These are phyloP conservation scores for Oophaga sylvatica DNA, from an alignment of 2,797 vertebrate species.

Conservation along the genomic window DNA sequence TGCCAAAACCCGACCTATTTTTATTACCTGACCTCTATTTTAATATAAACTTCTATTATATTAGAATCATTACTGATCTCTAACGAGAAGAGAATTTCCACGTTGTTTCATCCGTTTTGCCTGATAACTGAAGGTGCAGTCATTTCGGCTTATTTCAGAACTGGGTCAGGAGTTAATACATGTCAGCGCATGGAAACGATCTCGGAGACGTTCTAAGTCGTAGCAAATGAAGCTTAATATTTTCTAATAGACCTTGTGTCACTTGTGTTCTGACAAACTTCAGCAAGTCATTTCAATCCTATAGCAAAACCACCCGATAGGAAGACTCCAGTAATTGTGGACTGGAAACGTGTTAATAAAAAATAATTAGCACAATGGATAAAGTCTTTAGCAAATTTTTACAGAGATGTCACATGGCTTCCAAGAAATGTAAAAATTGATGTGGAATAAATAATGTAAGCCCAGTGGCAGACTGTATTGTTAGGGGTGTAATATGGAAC, in stretches of 20 bases:
- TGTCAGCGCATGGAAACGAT: constrained; percentile 33
- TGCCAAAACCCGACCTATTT: not conserved
- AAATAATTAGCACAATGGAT: constrained; percentile 20
- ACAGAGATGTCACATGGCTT: constrained; percentile 2
- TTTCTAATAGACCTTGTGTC: constrained; percentile 44
- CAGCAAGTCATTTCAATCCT: constrained; percentile 37
- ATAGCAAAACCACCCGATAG: not conserved
- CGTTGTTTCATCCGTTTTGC: not conserved
- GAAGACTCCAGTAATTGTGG: constrained; percentile 40
- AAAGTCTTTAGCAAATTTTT: constrained; percentile 35
- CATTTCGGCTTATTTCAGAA: constrained; percentile 31
- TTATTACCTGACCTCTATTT: not conserved
- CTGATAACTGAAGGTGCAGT: constrained; percentile 1
- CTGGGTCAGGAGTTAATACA: constrained; percentile 44
- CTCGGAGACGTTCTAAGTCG: constrained; percentile 19
- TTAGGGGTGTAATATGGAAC: too few relatives aligned
- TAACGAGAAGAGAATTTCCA: constrained; percentile 8
- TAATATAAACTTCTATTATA: constrained; percentile 8
- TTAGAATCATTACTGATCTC: not conserved
- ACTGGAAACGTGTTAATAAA: constrained; percentile 10
- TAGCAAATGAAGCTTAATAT: constrained; percentile 49
- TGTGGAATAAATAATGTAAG: not conserved
- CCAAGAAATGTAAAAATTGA: not conserved
- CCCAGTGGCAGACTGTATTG: not conserved
- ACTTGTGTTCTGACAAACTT: constrained; percentile 11